phyloP scores from a whole-genome alignment of 53 echinoderm and acorn worm species.

The Pentamera pediparva region DNA sequence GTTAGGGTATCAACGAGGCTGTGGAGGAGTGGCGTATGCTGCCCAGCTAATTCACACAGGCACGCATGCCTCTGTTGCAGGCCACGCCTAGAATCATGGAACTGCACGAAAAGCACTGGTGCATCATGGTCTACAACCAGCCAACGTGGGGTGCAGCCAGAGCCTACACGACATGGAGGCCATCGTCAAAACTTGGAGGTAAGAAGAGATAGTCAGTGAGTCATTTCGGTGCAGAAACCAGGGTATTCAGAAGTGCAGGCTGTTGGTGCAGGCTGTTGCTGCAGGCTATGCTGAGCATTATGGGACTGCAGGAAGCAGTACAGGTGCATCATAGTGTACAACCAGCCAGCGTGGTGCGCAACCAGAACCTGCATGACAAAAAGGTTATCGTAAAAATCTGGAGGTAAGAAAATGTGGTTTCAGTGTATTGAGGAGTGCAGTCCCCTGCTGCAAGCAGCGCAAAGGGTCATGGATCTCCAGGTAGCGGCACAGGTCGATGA shows the following conservation, averaged over 20 bases:
- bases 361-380: slow-evolving; percentile 20
- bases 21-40: slow-evolving; percentile 95
- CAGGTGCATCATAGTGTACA: slow-evolving; percentile 9
- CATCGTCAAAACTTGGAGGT: slow-evolving; percentile 99
- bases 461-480: slow-evolving; percentile 94
- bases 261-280: too few relatives aligned
- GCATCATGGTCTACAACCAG: slow-evolving; percentile 87
- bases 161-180: slow-evolving; percentile 99
- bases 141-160: slow-evolving; percentile 88
- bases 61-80: slow-evolving; percentile 89
- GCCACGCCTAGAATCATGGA: slow-evolving; percentile 97
- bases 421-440: too few relatives aligned
- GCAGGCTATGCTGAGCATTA: not conserved
- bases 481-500: slow-evolving; percentile 98
- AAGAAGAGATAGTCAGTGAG: not conserved
- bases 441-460: too few relatives aligned
- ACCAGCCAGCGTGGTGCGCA: slow-evolving; percentile 5
- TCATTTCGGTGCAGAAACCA: too few relatives aligned
- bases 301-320: too few relatives aligned
- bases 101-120: slow-evolving; percentile 94
- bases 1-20: slow-evolving; percentile 92
- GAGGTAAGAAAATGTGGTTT: too few relatives aligned
- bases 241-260: too few relatives aligned
- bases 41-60: slow-evolving; percentile 84
- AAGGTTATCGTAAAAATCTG: too few relatives aligned